Evolutionary conservation across 2,113 vertebrate species (phyloP).

Genomic region (Prochilodus magdalenae): DNA sequence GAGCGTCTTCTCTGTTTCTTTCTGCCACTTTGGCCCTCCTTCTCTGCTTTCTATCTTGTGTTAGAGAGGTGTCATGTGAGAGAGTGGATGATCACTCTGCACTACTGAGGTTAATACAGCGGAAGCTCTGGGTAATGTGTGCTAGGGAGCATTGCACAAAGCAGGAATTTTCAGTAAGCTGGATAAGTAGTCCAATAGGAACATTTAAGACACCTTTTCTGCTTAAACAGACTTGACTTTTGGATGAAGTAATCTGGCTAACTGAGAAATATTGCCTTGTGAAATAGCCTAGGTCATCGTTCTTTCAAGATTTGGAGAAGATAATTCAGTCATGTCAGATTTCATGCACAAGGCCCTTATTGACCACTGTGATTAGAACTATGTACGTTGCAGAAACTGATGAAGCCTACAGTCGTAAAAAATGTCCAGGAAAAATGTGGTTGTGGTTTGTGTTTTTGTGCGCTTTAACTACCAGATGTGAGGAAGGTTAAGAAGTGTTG

Average conservation of each 20-base stretch:
- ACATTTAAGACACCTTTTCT: background rate
- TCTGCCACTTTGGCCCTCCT: background rate
- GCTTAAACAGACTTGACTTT: background rate
- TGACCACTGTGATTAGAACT: background rate
- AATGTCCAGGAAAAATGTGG: background rate
- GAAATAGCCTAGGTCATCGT: background rate
- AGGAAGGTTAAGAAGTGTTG: background rate
- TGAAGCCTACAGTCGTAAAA: background rate
- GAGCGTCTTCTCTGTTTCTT: background rate
- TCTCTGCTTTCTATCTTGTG: background rate
- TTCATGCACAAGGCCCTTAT: background rate
- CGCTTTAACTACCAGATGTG: background rate
- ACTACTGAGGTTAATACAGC: conserved; percentile 1
- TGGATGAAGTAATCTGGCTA: background rate
- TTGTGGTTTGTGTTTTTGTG: background rate
- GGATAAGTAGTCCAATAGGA: background rate
- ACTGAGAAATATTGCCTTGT: background rate
- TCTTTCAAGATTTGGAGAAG: background rate
- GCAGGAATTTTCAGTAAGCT: background rate
- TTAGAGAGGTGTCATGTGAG: conserved; percentile 34
- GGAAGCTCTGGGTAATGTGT: background rate
- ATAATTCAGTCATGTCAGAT: background rate
- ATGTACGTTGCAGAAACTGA: background rate
- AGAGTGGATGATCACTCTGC: conserved; percentile 23
- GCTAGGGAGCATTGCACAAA: background rate